phyloP scores from a whole-genome alignment of 2,888 invertebrate genomes.

The Limnephilus auricula region DNA sequence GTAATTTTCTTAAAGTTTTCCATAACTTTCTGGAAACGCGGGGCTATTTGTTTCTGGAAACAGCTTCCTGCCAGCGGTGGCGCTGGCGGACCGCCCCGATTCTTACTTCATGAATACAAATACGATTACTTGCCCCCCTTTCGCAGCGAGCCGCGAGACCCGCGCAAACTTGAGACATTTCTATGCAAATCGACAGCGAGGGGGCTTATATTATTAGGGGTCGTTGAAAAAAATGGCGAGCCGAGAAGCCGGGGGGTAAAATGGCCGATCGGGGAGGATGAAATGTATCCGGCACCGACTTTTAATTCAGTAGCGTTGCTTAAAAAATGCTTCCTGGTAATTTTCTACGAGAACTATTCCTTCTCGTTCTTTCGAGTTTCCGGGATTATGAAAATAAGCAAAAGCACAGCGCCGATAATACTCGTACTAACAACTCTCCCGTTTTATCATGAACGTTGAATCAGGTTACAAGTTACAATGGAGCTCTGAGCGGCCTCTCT shows the following conservation, averaged over 20 bases:
- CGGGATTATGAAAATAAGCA: background rate
- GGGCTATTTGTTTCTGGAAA: slow-evolving; percentile 38
- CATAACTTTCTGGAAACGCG: slow-evolving; percentile 22
- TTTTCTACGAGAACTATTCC: background rate
- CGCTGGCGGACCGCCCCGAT: slow-evolving; percentile 24
- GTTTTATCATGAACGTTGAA: background rate
- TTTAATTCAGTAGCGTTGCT: slow-evolving; percentile 3
- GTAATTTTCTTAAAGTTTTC: slow-evolving; percentile 36
- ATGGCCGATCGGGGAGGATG: slow-evolving; percentile 47
- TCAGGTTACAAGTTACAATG: background rate
- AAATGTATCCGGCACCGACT: slow-evolving; percentile 10
- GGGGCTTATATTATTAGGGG: slow-evolving; percentile 59
- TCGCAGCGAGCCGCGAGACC: slow-evolving; percentile 26
- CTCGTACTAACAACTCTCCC: background rate
- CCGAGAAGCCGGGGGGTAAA: slow-evolving; percentile 51
- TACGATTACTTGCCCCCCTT: slow-evolving; percentile 61
- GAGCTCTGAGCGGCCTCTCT: background rate
- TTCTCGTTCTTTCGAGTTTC: background rate
- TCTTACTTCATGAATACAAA: slow-evolving; percentile 65
- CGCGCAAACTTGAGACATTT: slow-evolving; percentile 66
- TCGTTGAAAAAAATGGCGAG: slow-evolving; percentile 59
- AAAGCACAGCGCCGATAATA: background rate
- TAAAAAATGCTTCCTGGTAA: background rate
- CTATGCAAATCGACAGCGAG: slow-evolving; percentile 64
- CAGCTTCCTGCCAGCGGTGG: slow-evolving; percentile 39